Conservation (phyloP, 2,888 invertebrate species). For the Oxycera nigricornis region DNA sequence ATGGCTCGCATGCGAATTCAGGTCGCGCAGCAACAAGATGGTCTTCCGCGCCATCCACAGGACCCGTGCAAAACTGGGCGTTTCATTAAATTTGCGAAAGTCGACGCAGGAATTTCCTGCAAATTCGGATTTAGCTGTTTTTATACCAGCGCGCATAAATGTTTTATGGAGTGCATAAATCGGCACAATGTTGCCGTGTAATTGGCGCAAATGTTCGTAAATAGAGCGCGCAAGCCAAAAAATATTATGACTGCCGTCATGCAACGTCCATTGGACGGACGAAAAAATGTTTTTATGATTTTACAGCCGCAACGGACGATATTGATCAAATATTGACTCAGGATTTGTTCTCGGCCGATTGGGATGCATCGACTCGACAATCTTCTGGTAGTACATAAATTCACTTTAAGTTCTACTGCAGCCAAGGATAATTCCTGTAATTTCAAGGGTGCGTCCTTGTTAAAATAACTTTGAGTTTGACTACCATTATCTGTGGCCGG, state of each 20-base stretch:
- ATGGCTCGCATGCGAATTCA: not conserved
- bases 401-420: too few relatives aligned
- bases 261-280: not conserved
- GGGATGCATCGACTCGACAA: not conserved
- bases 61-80: not conserved
- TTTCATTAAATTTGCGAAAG: not conserved
- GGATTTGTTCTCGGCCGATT: too few relatives aligned
- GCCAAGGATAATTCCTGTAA: too few relatives aligned
- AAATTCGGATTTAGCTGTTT: not conserved
- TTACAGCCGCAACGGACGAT: not conserved
- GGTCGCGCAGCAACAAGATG: not conserved
- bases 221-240: not conserved
- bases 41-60: not conserved
- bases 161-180: conserved; percentile 10
- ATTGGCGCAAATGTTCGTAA: not conserved
- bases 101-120: not conserved
- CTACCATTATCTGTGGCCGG: not conserved
- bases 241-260: not conserved
- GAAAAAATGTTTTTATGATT: not conserved
- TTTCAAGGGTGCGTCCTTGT: not conserved
- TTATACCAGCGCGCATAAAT: not conserved
- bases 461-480: not conserved
- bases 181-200: conserved; percentile 12
- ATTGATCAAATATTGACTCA: not conserved
- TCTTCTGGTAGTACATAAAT: too few relatives aligned